Percentiles rank a stretch among this genome's conserved stretches.
Conservation (phyloP, 2,113 vertebrate species). For the Ictidomys tridecemlineatus region DNA sequence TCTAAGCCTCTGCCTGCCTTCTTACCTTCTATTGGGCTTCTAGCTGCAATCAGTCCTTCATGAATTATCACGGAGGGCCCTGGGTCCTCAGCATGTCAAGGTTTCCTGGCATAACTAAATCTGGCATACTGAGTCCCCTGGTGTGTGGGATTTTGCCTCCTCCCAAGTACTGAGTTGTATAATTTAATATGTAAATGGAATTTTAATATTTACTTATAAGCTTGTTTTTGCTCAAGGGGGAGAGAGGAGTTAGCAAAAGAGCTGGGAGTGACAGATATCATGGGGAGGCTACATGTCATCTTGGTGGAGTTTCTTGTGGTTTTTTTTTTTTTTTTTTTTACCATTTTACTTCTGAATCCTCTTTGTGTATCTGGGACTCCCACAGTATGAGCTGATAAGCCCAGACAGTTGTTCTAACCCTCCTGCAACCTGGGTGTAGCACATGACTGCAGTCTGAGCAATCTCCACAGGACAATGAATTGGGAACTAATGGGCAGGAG, state of each 20-base stretch:
- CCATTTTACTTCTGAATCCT: background rate
- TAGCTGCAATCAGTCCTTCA: background rate
- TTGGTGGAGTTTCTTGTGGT: background rate
- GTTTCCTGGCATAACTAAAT: background rate
- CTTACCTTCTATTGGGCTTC: background rate
- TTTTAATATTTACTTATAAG: background rate
- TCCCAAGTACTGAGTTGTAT: background rate
- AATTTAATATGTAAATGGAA: background rate
- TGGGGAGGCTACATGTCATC: rapidly evolving
- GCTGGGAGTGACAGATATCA: background rate
- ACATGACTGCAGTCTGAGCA: background rate
- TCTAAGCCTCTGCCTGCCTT: background rate
- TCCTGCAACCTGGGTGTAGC: background rate
- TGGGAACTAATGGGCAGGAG: background rate
- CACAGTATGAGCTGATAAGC: background rate
- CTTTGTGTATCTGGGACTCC: background rate
- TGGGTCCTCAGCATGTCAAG: background rate
- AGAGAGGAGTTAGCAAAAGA: background rate
- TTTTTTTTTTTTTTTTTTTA: background rate
- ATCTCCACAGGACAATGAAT: background rate
- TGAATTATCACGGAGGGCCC: background rate
- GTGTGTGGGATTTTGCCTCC: background rate
- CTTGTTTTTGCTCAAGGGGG: background rate
- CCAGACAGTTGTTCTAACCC: background rate
- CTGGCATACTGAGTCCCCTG: background rate